phyloP scores from a whole-genome alignment of 2,888 invertebrate genomes.

The Nymphalis polychloros region DNA sequence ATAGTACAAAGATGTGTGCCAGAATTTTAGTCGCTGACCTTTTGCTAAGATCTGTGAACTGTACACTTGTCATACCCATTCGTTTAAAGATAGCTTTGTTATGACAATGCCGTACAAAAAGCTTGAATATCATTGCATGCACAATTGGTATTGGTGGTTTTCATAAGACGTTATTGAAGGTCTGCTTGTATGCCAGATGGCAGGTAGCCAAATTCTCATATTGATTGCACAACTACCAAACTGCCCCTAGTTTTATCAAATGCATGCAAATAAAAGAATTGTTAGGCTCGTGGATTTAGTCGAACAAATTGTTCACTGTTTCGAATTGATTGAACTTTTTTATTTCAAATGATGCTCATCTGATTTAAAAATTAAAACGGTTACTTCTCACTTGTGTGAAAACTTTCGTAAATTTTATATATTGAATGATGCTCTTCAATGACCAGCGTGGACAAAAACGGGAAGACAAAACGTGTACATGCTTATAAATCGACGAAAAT shows the following conservation, averaged over 20 bases:
- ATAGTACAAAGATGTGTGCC: no score
- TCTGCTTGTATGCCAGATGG: conserved; percentile 60
- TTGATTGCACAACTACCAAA: conserved; percentile 35
- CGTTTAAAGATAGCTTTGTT: not conserved
- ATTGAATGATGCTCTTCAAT: no score
- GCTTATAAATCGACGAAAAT: no score
- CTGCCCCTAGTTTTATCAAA: conserved; percentile 18
- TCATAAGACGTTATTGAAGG: conserved; percentile 64
- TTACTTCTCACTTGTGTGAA: no score
- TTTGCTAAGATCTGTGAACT: no score
- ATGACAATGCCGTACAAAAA: conserved; percentile 11
- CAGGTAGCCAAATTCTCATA: conserved; percentile 49
- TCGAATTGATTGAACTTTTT: conserved; percentile 2
- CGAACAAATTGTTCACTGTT: not conserved
- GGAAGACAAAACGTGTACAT: no score
- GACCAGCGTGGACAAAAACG: no score
- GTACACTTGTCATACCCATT: no score
- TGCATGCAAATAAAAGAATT: conserved; percentile 4
- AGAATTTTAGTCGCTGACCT: no score
- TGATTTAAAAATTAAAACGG: no score
- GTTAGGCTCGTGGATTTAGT: not conserved
- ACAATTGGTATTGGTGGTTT: conserved; percentile 51
- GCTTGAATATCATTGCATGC: conserved; percentile 26
- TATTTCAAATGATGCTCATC: not conserved
- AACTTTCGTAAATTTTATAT: no score